Evolutionary conservation across 2,797 vertebrate genomes (phyloP).

Genomic region (Labeo calbasu): DNA sequence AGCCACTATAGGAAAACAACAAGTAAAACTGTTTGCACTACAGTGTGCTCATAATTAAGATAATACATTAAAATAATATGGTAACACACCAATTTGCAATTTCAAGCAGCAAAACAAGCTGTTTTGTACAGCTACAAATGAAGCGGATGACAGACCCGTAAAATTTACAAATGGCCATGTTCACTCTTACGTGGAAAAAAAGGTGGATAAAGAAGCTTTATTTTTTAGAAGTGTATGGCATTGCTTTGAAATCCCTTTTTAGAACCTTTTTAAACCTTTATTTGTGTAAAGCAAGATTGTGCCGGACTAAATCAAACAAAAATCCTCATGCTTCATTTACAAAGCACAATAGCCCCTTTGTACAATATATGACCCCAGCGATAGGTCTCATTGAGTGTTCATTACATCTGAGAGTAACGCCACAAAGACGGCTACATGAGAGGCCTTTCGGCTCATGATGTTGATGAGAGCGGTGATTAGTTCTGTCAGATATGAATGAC

Average conservation of each 20-base stretch:
- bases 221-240: neutral
- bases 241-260: neutral
- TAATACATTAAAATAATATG: too few species aligned
- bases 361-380: neutral
- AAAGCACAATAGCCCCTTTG: neutral
- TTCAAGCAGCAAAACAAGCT: too few species aligned
- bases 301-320: neutral
- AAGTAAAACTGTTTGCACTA: too few species aligned
- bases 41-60: too few species aligned
- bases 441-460: conserved; percentile 20
- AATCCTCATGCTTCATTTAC: neutral
- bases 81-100: too few species aligned
- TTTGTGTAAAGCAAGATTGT: neutral
- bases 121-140: too few species aligned
- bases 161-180: too few species aligned
- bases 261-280: neutral
- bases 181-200: too few species aligned
- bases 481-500: conserved; percentile 42
- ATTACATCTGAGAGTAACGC: conserved; percentile 29
- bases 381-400: neutral
- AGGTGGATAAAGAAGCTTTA: neutral
- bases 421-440: conserved; percentile 19
- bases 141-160: too few species aligned
- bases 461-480: conserved; percentile 35
- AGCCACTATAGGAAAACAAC: too few species aligned